Conservation (phyloP, 2,113 vertebrate species). For the Lamprologus sp. region DNA sequence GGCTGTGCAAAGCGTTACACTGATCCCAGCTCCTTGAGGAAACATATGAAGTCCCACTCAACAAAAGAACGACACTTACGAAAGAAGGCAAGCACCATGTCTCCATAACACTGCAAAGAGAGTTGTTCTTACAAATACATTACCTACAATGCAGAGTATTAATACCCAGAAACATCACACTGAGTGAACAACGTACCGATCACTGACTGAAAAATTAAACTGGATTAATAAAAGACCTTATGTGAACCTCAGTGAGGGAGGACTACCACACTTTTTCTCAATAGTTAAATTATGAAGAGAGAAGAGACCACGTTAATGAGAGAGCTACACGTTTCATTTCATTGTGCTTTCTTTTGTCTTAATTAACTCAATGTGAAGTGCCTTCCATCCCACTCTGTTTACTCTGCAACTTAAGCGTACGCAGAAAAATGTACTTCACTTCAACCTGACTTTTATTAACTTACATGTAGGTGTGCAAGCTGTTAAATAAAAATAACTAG, state of each 20-base stretch:
- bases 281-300: not conserved
- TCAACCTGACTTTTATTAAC: not conserved
- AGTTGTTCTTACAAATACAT: not conserved
- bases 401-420: not conserved
- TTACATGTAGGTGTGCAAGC: not conserved
- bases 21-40: constrained; percentile 94
- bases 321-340: not conserved
- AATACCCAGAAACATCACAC: not conserved
- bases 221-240: not conserved
- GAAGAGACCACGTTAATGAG: not conserved
- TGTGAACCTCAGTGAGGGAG: not conserved
- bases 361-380: not conserved
- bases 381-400: not conserved
- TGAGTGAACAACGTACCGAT: not conserved
- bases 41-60: constrained; percentile 94
- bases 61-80: constrained; percentile 86
- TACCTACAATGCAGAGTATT: not conserved
- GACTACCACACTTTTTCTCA: not conserved
- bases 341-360: not conserved
- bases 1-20: constrained; percentile 95
- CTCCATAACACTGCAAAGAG: not conserved
- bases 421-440: not conserved
- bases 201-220: not conserved
- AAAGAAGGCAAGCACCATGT: constrained; percentile 77
- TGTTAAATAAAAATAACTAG: not conserved